A percentile compares a stretch with the other conserved stretches of the same genome.
These are phyloP conservation scores for Thalassarche chlororhynchos DNA, from an alignment of 2,113 vertebrate genomes.

Conservation along the genomic window DNA sequence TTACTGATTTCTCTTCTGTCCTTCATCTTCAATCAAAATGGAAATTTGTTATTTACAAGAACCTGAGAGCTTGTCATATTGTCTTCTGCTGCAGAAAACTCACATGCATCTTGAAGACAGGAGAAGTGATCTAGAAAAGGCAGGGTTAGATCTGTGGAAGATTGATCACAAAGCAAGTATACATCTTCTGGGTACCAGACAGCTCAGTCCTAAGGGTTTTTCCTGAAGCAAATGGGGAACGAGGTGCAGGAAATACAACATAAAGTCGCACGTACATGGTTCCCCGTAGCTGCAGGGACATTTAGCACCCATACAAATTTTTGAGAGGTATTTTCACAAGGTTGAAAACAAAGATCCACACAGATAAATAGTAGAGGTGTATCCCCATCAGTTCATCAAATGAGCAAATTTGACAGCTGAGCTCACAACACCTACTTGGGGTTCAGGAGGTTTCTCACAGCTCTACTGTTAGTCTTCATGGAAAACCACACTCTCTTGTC, in stretches of 20 bases:
- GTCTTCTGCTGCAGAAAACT: not conserved
- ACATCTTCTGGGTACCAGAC: not conserved
- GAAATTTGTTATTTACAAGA: not conserved
- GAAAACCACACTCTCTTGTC: not conserved
- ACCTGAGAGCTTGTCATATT: not conserved
- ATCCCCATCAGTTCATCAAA: not conserved
- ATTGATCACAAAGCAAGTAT: not conserved
- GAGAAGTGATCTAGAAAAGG: not conserved
- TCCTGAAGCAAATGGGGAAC: not conserved
- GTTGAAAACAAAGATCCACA: not conserved
- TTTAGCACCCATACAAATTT: not conserved
- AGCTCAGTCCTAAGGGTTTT: not conserved
- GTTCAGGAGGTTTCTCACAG: not conserved
- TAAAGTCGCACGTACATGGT: accelerated
- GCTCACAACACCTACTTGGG: not conserved
- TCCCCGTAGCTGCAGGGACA: not conserved
- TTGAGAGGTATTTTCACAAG: not conserved
- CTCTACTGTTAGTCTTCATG: not conserved
- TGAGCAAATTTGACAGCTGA: not conserved
- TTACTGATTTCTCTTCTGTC: not conserved
- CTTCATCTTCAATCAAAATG: not conserved
- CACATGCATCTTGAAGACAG: not conserved
- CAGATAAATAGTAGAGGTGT: not conserved
- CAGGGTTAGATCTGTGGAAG: not conserved
- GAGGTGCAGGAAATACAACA: not conserved